Evolutionary conservation across 2,113 vertebrate genomes (phyloP).

Genomic region (Ancistrus triradiatus): DNA sequence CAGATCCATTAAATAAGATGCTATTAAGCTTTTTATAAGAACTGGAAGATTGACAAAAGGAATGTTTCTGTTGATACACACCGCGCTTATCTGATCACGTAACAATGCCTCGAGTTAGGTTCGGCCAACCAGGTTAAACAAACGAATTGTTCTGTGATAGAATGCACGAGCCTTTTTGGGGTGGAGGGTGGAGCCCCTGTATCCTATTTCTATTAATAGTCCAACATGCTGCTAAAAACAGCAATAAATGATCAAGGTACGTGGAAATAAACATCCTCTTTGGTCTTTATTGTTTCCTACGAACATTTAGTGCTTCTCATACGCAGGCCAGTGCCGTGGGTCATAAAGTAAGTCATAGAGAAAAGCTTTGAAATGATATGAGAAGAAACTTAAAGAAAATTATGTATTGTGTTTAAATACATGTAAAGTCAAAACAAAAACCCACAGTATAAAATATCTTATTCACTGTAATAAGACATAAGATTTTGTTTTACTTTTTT

Average conservation of each 20-base stretch:
- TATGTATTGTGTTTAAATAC: no score
- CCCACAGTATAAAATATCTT: no score
- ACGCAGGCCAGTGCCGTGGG: not conserved
- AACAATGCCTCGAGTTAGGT: constrained; percentile 53
- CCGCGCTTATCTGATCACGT: constrained; percentile 40
- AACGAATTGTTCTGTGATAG: constrained; percentile 60
- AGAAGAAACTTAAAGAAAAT: no score
- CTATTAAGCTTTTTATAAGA: constrained; percentile 3
- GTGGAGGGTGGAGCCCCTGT: constrained; percentile 55
- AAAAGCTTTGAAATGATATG: no score
- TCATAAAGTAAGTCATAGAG: not conserved
- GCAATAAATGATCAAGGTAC: constrained; percentile 45
- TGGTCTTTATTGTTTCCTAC: constrained; percentile 5
- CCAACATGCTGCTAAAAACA: constrained; percentile 35
- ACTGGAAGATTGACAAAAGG: not conserved
- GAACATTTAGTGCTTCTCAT: not conserved
- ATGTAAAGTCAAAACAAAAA: no score
- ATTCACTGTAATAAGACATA: no score
- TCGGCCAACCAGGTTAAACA: constrained; percentile 68
- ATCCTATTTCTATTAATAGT: constrained; percentile 66
- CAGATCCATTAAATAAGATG: constrained; percentile 13
- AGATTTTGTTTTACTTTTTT: no score
- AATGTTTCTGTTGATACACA: constrained; percentile 7
- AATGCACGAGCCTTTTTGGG: constrained; percentile 66
- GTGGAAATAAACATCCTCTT: constrained; percentile 45